Conservation (phyloP, 2,113 vertebrate genomes). For the Pangasianodon hypophthalmus region DNA sequence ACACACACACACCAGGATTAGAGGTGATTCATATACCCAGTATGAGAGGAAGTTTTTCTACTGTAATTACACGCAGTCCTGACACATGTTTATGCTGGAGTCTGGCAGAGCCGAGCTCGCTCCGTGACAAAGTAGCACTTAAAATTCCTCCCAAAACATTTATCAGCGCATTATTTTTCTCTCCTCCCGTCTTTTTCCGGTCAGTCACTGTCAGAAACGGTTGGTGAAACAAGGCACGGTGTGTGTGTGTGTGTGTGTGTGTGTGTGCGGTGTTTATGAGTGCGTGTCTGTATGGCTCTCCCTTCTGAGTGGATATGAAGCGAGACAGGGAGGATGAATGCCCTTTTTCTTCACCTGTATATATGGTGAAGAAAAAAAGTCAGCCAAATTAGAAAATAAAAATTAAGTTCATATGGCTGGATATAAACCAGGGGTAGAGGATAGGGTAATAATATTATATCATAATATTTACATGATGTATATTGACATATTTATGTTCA, state of each 20-base stretch:
- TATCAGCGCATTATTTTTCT: slow-evolving; percentile 67
- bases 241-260: slow-evolving; percentile 37
- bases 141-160: slow-evolving; percentile 74
- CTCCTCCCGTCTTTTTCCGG: slow-evolving; percentile 58
- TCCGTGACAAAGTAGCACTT: slow-evolving; percentile 75
- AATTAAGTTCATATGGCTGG: slow-evolving; percentile 41
- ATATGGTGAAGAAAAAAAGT: neutral
- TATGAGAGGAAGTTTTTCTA: slow-evolving; percentile 71
- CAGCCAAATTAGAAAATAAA: slow-evolving; percentile 42
- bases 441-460: neutral
- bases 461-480: neutral
- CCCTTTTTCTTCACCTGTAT: neutral
- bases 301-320: neutral
- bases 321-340: slow-evolving; percentile 38
- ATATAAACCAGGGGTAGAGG: neutral
- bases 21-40: slow-evolving; percentile 71
- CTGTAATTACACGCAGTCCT: slow-evolving; percentile 78
- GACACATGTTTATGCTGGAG: slow-evolving; percentile 76
- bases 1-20: slow-evolving; percentile 51
- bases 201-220: slow-evolving; percentile 64
- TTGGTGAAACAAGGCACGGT: slow-evolving; percentile 51
- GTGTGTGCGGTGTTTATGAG: slow-evolving; percentile 4
- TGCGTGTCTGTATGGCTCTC: neutral
- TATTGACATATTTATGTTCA: neutral
- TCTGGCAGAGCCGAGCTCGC: slow-evolving; percentile 69